Conservation (phyloP, 2,113 vertebrate species). For the Seriola quinqueradiata region DNA sequence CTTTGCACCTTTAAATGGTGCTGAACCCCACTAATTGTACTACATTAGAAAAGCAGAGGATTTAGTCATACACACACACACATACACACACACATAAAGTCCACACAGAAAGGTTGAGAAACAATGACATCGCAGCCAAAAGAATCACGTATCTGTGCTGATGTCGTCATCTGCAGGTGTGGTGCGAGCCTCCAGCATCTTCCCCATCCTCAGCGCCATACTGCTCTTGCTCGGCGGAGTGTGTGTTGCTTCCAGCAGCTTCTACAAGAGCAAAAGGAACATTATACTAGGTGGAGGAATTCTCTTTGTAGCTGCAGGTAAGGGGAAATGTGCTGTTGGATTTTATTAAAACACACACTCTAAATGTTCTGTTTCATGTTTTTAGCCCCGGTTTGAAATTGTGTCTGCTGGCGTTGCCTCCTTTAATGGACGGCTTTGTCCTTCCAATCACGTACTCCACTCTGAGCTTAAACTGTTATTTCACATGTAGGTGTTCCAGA, state of each 20-base stretch:
- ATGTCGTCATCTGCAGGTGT: constrained; percentile 84
- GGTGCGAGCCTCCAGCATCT: constrained; percentile 95
- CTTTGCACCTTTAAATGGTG: constrained; percentile 46
- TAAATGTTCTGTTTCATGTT: not conserved
- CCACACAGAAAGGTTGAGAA: too few species aligned
- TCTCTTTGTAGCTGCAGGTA: constrained; percentile 95
- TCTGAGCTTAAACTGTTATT: not conserved
- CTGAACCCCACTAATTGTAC: not conserved
- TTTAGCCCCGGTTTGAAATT: not conserved
- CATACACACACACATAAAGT: not conserved
- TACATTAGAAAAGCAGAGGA: not conserved
- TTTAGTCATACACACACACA: not conserved
- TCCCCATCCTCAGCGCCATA: constrained; percentile 95
- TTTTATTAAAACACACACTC: not conserved
- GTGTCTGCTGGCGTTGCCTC: too few species aligned
- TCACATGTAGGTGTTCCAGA: not conserved
- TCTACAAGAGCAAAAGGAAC: constrained; percentile 94
- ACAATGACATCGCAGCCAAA: not conserved
- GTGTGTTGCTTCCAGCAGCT: constrained; percentile 92
- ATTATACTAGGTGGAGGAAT: constrained; percentile 94
- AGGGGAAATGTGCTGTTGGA: not conserved
- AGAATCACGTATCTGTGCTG: accelerated
- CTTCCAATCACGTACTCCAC: not conserved
- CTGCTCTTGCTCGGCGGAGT: constrained; percentile 93
- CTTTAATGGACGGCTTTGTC: not conserved